Conservation (phyloP, 2,113 vertebrate species). For the rat (Rattus norvegicus) region GRCr8 NC_086024.1:69466001-69466500, state of each 20-base stretch:
- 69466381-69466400: not conserved
- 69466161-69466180: not conserved
- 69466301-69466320: not conserved
- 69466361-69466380: not conserved
- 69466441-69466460: constrained; percentile 21
- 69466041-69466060: not conserved
- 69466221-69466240: not conserved
- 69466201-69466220: not conserved
- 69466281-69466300: not conserved
- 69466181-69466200: not conserved
- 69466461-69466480: not conserved
- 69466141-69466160: not conserved
- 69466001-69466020: not conserved
- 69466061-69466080: too few species aligned
- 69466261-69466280: not conserved
- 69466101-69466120: not conserved
- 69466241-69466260: not conserved
- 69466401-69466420: not conserved
- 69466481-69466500: not conserved
- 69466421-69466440: not conserved
- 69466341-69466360: constrained; percentile 1
- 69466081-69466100: too few species aligned
- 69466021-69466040: not conserved
- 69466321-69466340: not conserved
- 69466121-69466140: not conserved